Percentiles rank a stretch among this genome's conserved stretches.
Evolutionary conservation across 2,113 vertebrate species (phyloP).

Genomic region (Nicator chloris): DNA sequence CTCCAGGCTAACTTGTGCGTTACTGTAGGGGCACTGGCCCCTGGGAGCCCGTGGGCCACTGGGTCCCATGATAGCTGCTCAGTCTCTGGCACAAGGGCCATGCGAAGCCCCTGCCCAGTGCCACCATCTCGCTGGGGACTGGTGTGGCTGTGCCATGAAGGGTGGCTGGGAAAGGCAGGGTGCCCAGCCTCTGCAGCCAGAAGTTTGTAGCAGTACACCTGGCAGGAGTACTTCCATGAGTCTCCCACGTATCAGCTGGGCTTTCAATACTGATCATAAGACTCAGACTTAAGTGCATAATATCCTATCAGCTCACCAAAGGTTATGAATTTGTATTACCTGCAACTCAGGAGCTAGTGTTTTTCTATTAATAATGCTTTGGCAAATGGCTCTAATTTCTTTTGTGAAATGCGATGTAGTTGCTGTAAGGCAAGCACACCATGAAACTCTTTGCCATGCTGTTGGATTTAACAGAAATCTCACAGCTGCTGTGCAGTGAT

Average conservation of each 20-base stretch:
- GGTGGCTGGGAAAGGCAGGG: rapidly evolving
- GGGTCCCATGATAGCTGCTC: rapidly evolving
- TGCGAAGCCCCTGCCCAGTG: rapidly evolving
- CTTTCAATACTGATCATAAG: rapidly evolving
- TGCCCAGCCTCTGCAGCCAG: not conserved
- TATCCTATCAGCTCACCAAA: no score
- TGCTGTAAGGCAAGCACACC: not conserved
- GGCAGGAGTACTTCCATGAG: rapidly evolving
- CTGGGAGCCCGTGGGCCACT: rapidly evolving
- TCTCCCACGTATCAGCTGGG: rapidly evolving
- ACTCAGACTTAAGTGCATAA: rapidly evolving
- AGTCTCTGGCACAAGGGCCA: not conserved
- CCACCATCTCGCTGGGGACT: rapidly evolving
- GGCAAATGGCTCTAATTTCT: not conserved
- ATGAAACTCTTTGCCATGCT: not conserved
- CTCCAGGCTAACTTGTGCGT: not conserved
- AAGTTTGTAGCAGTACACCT: rapidly evolving
- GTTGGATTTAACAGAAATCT: not conserved
- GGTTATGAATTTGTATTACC: not conserved
- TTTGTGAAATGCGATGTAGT: not conserved
- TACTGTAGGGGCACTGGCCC: not conserved
- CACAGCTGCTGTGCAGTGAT: not conserved
- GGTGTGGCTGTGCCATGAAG: not conserved
- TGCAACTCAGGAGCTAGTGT: rapidly evolving
- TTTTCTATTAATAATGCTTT: not conserved